Evolutionary conservation across 2,888 invertebrate genomes (phyloP).

Genomic region (Dryococelus australis): DNA sequence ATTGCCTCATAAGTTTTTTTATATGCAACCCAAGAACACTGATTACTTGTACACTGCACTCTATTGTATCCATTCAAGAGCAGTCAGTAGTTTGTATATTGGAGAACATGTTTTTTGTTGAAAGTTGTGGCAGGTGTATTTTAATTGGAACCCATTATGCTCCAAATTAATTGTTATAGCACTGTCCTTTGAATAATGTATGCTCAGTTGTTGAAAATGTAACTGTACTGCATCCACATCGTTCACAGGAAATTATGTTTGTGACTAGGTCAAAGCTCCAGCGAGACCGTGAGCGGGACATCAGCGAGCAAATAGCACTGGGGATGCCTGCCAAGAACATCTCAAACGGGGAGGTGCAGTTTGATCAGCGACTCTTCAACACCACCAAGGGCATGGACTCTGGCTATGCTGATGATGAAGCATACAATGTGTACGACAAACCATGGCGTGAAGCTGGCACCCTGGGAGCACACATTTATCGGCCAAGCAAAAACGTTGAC

Average conservation of each 20-base stretch:
- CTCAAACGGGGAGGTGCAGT: conserved; percentile 79
- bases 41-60: no score
- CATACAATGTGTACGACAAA: conserved; percentile 97
- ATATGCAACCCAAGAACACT: no score
- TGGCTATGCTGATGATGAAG: conserved; percentile 96
- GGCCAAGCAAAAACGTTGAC: conserved; percentile 87
- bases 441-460: conserved; percentile 94
- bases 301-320: conserved; percentile 97
- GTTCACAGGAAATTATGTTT: neutral
- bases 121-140: no score
- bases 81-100: no score
- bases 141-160: no score
- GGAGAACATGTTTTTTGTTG: no score
- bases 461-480: conserved; percentile 87
- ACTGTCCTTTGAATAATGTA: no score
- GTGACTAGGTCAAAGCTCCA: conserved; percentile 76
- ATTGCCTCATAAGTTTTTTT: no score
- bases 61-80: no score
- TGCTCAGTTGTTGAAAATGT: no score
- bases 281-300: conserved; percentile 92
- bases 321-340: conserved; percentile 88
- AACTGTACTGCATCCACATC: no score
- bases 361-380: conserved; percentile 96
- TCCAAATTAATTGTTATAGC: no score
- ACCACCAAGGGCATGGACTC: conserved; percentile 92